phyloP scores from a whole-genome alignment of 2,113 vertebrate species.

The Actinemys pallida region DNA sequence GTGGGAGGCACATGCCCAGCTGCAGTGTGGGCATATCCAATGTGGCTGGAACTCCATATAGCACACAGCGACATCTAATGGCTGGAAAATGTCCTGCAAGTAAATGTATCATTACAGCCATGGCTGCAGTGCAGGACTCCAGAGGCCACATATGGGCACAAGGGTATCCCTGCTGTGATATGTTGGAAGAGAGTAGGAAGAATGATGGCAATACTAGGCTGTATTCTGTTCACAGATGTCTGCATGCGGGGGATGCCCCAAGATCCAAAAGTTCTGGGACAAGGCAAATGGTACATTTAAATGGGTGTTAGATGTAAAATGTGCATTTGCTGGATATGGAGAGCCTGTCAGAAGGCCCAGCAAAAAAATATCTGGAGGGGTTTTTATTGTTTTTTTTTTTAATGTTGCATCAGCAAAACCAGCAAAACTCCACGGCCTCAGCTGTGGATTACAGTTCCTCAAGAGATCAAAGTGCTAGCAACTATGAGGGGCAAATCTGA shows the following conservation, averaged over 20 bases:
- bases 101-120: neutral
- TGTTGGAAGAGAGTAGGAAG: neutral
- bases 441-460: conserved; percentile 48
- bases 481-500: conserved; percentile 62
- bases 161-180: accelerated
- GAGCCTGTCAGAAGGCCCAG: neutral
- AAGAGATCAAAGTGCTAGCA: conserved; percentile 61
- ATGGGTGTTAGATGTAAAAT: neutral
- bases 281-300: neutral
- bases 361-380: neutral
- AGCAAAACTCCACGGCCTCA: neutral
- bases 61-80: neutral
- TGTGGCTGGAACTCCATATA: neutral
- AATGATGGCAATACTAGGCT: neutral
- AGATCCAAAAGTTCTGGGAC: neutral
- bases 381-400: neutral
- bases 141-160: neutral
- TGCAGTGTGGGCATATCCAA: neutral
- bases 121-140: neutral
- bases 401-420: neutral
- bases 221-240: neutral
- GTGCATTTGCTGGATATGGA: neutral
- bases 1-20: too few relatives aligned
- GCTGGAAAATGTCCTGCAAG: accelerated
- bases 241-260: neutral